Conservation (phyloP, 2,888 invertebrate species). For the Actias luna region DNA sequence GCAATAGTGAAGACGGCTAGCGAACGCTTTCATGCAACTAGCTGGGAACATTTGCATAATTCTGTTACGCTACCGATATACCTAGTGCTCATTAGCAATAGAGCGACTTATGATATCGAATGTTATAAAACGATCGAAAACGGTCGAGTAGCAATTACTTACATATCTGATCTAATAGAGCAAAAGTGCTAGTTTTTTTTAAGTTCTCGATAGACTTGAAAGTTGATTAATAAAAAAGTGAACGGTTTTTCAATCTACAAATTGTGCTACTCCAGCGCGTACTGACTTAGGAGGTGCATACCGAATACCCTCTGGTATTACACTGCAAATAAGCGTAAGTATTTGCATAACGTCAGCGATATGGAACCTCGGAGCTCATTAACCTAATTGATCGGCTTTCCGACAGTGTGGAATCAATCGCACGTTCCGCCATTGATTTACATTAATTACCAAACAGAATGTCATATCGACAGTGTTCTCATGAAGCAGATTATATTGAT, state of each 20-base stretch:
- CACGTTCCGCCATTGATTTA: conserved; percentile 76
- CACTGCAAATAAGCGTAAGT: conserved; percentile 63
- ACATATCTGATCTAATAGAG: not conserved
- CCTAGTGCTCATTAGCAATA: conserved; percentile 68
- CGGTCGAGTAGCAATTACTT: conserved; percentile 24
- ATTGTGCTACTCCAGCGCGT: conserved; percentile 29
- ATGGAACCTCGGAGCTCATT: conserved; percentile 74
- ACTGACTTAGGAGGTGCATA: conserved; percentile 37
- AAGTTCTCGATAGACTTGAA: too few species aligned
- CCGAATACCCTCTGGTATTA: conserved; percentile 40
- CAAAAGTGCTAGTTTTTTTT: too few species aligned
- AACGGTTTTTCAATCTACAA: conserved; percentile 36
- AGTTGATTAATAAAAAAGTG: not conserved
- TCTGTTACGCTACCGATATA: conserved; percentile 63
- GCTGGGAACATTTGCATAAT: conserved; percentile 75
- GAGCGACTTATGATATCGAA: conserved; percentile 63
- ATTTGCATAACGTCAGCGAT: conserved; percentile 76
- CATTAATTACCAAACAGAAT: conserved; percentile 75
- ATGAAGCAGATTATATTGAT: conserved; percentile 67
- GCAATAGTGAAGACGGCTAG: conserved; percentile 37
- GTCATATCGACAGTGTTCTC: conserved; percentile 62
- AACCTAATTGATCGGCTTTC: conserved; percentile 79
- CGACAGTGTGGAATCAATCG: conserved; percentile 58
- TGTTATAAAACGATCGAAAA: conserved; percentile 30
- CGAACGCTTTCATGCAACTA: conserved; percentile 53